A percentile compares a stretch with the other conserved stretches of the same genome.
Conservation (phyloP, 2,888 invertebrate species). For the Drosophila neotestacea region DNA sequence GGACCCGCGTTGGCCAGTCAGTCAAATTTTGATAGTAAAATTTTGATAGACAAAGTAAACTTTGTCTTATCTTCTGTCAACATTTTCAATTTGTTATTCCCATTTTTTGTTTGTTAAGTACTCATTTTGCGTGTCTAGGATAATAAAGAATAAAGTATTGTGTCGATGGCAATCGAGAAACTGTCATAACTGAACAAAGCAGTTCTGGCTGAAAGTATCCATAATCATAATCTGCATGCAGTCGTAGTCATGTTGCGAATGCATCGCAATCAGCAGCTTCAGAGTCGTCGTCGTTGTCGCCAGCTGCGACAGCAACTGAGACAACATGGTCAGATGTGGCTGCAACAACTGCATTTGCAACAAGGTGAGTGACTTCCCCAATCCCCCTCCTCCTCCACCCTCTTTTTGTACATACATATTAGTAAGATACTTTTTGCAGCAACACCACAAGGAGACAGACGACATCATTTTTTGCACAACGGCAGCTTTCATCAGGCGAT, state of each 20-base stretch:
- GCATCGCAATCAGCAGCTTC: conserved; percentile 14
- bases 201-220: neutral
- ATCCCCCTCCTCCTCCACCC: neutral
- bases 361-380: conserved; percentile 8
- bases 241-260: conserved; percentile 34
- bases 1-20: neutral
- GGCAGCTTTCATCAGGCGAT: conserved; percentile 83
- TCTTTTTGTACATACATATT: neutral
- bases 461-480: conserved; percentile 66
- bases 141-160: conserved; percentile 4
- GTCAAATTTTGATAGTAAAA: too few species aligned
- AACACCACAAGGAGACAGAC: conserved; percentile 40
- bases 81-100: too few species aligned
- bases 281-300: neutral
- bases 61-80: too few species aligned
- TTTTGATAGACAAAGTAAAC: too few species aligned
- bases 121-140: conserved; percentile 17
- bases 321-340: conserved; percentile 2
- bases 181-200: neutral
- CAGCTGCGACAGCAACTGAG: conserved; percentile 12
- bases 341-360: conserved; percentile 13
- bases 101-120: too few species aligned
- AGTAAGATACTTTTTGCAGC: conserved; percentile 1
- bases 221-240: neutral
- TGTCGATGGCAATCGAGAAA: conserved; percentile 20